These are phyloP conservation scores for Dromococcyx pavoninus DNA, from an alignment of 2,797 vertebrate genomes.

Conservation along the genomic window DNA sequence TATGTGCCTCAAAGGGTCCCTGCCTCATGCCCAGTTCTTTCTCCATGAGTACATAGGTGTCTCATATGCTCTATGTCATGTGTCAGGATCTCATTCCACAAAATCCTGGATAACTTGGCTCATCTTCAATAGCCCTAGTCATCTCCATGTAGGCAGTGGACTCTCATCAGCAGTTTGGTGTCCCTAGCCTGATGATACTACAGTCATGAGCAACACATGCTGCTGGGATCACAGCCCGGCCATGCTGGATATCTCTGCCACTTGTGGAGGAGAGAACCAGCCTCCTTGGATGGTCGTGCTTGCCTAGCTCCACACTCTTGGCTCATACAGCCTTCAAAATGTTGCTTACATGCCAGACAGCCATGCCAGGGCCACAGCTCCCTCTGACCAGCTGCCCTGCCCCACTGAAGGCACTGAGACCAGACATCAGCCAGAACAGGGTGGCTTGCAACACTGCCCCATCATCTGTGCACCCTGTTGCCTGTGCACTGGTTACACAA, in stretches of 20 bases:
- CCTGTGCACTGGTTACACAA: fast-evolving
- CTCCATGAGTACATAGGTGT: fast-evolving
- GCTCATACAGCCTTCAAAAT: neutral
- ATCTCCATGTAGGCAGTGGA: neutral
- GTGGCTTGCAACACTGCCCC: fast-evolving
- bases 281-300: neutral
- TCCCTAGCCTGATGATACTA: neutral
- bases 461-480: fast-evolving
- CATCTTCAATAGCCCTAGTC: neutral
- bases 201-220: neutral
- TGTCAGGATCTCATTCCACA: neutral
- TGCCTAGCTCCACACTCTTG: neutral
- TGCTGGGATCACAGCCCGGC: neutral
- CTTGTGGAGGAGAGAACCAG: fast-evolving
- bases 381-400: neutral
- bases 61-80: neutral
- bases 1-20: fast-evolving
- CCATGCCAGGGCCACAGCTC: neutral
- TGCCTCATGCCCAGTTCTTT: neutral
- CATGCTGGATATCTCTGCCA: neutral
- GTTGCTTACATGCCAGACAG: neutral
- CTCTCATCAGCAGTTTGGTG: neutral
- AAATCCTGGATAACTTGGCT: neutral
- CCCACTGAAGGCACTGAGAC: fast-evolving
- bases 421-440: fast-evolving